These are phyloP conservation scores for Narcine bancroftii DNA, from an alignment of 2,113 vertebrate genomes.

Conservation along the genomic window DNA sequence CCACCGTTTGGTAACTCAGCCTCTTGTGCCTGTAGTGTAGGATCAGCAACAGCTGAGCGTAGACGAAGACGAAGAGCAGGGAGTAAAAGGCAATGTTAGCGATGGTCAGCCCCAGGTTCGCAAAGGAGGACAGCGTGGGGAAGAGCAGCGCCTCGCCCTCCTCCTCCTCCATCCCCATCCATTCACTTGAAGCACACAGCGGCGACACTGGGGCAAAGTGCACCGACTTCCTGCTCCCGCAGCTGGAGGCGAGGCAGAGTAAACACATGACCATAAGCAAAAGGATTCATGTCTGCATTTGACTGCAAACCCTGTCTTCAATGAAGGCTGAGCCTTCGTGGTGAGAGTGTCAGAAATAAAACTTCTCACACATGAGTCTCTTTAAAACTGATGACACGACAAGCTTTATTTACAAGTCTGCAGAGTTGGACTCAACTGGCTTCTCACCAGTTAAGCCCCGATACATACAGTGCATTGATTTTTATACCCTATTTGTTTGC, in stretches of 20 bases:
- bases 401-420: too few species aligned
- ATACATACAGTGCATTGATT: too few species aligned
- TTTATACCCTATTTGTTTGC: too few species aligned
- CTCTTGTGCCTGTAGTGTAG: slow-evolving; percentile 89
- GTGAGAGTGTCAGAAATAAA: too few species aligned
- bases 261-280: slow-evolving; percentile 58
- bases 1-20: slow-evolving; percentile 90
- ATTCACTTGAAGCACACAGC: too few species aligned
- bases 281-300: slow-evolving; percentile 46
- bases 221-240: slow-evolving; percentile 69
- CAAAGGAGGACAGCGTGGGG: slow-evolving; percentile 77
- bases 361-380: too few species aligned
- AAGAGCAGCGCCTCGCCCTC: slow-evolving; percentile 55
- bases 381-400: too few species aligned
- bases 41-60: slow-evolving; percentile 87
- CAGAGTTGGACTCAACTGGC: too few species aligned
- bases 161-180: slow-evolving; percentile 27
- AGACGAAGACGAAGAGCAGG: slow-evolving; percentile 84
- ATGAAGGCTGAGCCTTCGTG: too few species aligned
- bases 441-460: too few species aligned
- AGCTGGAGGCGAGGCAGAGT: slow-evolving; percentile 51
- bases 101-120: slow-evolving; percentile 82
- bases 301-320: too few species aligned
- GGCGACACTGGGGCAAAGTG: slow-evolving; percentile 56
- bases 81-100: slow-evolving; percentile 89